Base-by-base conservation (phyloP, 2,113 vertebrate species). In the Brevimyrus niger region DNA sequence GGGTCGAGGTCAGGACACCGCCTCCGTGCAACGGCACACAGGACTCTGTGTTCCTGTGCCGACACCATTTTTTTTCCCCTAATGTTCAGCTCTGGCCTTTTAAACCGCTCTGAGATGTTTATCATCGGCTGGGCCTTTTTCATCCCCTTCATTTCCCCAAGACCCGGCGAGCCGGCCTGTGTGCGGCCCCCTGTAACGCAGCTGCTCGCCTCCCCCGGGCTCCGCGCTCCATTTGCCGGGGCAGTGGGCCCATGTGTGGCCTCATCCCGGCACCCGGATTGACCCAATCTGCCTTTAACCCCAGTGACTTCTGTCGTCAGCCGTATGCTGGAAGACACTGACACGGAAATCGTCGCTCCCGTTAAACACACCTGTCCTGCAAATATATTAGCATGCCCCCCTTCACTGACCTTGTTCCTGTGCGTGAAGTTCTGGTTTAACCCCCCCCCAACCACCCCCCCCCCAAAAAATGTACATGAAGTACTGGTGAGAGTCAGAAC, bases 181-280 rank as follows among this genome's bases (percentile, higher is more conserved):
- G 65, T 51, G 65, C 46, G 21, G 15, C 69, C 23, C 38, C 1
- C 65, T 21, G 65, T 73, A 31, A 35, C 10, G 58, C 69, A 31
- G 48, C 88, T 53, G 69, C 19, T 13, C 13, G 47, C 83, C 13
- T 89, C 53, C 89, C 80, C 55, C 7, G n/a, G 19, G 89, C 89
- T 87, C 65, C 84, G 42, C 42, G 42, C 42, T 42, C 42, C 42
- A 53, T 31, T 65, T n/a, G 9, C 47, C 11, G 4, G 10, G 7
- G 19, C 0, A n/a, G 15, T 44, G 65, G 31, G 31, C 31, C 15
- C 15, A 4, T 15, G 69, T 19, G 31, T 35, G 48, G n/a, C 46
- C 0, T 15, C 3, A 8, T 53, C 88, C 21, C 4, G 7, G 17
- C 65, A n/a, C 42, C 3, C 7, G 44, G 82, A 8, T 8, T 9